Conservation (phyloP, 1,140 invertebrate genomes). For the Neodiprion pinetum region DNA sequence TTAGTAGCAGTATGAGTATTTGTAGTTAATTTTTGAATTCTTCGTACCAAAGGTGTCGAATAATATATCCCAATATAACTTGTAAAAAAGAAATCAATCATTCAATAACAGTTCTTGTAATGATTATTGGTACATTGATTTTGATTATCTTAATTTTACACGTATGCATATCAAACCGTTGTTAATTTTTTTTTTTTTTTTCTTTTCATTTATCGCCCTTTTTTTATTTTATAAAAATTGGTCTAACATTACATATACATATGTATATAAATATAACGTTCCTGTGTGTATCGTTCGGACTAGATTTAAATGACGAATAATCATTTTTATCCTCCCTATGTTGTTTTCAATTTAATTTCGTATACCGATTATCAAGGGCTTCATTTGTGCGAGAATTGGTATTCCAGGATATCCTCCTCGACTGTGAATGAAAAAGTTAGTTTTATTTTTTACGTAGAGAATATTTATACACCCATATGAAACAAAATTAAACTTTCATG, state of each 20-base stretch:
- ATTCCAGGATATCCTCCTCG: constrained; percentile 57
- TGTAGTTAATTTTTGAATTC: background rate
- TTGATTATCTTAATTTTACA: constrained; percentile 4
- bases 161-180: background rate
- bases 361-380: constrained; percentile 37
- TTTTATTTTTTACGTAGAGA: background rate
- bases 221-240: constrained; percentile 54
- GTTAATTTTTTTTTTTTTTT: background rate
- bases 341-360: constrained; percentile 31
- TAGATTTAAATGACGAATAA: constrained; percentile 30
- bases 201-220: constrained; percentile 33
- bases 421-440: constrained; percentile 39
- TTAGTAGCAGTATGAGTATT: too few species aligned
- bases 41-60: too few species aligned
- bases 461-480: background rate
- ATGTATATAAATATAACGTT: constrained; percentile 42
- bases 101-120: background rate
- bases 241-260: constrained; percentile 53
- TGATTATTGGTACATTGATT: background rate
- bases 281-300: constrained; percentile 27
- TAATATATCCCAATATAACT: too few species aligned
- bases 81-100: too few species aligned
- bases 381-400: constrained; percentile 57
- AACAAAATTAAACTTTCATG: background rate
- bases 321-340: constrained; percentile 24